Conservation (phyloP, 2,888 invertebrate species). For the Torymus aiolomorphi region DNA sequence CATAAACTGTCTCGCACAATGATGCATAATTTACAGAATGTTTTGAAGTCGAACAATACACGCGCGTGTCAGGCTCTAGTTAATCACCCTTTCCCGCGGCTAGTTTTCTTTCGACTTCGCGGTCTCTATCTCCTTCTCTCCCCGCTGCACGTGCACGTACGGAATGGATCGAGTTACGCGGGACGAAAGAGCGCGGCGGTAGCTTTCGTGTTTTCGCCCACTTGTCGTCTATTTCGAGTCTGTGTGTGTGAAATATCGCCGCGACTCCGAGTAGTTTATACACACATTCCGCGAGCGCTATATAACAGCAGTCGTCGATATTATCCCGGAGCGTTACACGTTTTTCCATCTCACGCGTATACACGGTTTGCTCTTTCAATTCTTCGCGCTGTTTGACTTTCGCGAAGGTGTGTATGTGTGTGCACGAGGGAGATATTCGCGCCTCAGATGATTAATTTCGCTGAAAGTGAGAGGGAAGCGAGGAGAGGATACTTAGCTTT, state of each 20-base stretch:
- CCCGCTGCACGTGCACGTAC: conserved; percentile 1
- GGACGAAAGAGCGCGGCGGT: conserved; percentile 37
- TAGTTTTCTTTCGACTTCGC: conserved; percentile 57
- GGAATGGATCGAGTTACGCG: conserved; percentile 45
- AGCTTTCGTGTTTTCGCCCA: conserved; percentile 63
- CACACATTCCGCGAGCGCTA: no score
- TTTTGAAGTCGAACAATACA: conserved; percentile 17
- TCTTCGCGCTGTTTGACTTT: background rate
- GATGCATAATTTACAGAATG: conserved; percentile 7
- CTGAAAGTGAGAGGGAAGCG: conserved; percentile 1
- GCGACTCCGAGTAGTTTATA: no score
- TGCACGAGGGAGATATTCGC: background rate
- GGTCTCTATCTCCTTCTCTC: no score
- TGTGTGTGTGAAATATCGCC: conserved; percentile 48
- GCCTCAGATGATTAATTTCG: conserved; percentile 12
- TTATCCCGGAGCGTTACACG: no score
- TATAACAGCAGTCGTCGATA: no score
- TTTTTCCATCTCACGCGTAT: no score
- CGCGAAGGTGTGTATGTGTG: no score
- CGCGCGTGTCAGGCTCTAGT: conserved; percentile 67
- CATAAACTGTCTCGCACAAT: background rate
- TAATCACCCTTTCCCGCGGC: conserved; percentile 66
- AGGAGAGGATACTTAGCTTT: conserved; percentile 4
- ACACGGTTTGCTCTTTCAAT: no score
- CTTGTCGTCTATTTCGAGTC: conserved; percentile 46